phyloP scores from a whole-genome alignment of 1,140 invertebrate genomes.

The Belonocnema kinseyi region DNA sequence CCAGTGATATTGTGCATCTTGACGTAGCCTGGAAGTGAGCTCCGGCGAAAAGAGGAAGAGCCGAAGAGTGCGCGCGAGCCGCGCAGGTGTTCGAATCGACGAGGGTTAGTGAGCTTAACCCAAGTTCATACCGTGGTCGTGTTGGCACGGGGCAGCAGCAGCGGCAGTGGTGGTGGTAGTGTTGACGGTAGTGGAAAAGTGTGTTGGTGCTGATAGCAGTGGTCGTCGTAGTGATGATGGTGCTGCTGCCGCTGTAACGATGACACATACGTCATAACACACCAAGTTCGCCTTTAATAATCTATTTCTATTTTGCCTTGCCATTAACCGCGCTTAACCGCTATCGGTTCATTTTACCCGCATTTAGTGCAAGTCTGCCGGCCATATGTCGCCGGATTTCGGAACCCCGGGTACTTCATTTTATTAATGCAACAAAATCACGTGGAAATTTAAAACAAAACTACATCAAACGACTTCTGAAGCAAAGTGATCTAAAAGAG shows the following conservation, averaged over 20 bases:
- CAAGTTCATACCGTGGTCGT: slow-evolving; percentile 23
- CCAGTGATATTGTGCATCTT: slow-evolving; percentile 15
- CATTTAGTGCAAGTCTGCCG: too few species aligned
- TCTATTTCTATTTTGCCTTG: slow-evolving; percentile 36
- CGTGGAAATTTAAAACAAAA: too few species aligned
- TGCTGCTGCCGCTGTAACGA: slow-evolving; percentile 21
- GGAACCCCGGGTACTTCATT: too few species aligned
- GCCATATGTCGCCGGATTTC: too few species aligned
- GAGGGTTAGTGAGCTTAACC: slow-evolving; percentile 29
- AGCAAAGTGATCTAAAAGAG: too few species aligned
- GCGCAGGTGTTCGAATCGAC: slow-evolving; percentile 45
- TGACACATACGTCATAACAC: slow-evolving; percentile 45
- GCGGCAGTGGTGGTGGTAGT: slow-evolving; percentile 41
- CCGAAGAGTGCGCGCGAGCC: slow-evolving; percentile 35
- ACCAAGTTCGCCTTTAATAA: slow-evolving; percentile 43
- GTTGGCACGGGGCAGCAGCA: slow-evolving; percentile 9
- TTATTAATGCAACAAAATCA: too few species aligned
- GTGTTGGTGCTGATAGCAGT: slow-evolving; percentile 34
- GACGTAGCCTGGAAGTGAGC: slow-evolving; percentile 24
- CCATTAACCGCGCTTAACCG: neutral
- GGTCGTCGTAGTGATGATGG: slow-evolving; percentile 38
- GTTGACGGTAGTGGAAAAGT: slow-evolving; percentile 42
- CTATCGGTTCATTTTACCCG: too few species aligned
- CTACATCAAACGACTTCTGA: too few species aligned
- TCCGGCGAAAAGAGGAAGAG: slow-evolving; percentile 33